These are phyloP conservation scores for Neria commutata DNA, from an alignment of 2,888 invertebrate genomes.

Conservation along the genomic window DNA sequence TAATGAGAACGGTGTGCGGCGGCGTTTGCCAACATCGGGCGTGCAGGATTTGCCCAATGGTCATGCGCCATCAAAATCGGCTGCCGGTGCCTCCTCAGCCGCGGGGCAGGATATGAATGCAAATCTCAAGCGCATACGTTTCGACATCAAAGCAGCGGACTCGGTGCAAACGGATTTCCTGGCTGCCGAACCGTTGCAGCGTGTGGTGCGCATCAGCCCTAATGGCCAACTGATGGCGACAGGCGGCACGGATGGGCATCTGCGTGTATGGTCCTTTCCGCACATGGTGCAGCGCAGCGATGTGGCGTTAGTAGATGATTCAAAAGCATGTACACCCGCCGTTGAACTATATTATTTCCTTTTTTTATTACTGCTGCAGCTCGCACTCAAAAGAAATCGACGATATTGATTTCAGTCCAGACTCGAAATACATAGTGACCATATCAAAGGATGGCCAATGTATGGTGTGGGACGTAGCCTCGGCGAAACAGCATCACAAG, in stretches of 20 bases:
- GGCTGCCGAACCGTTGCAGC: slow-evolving; percentile 79
- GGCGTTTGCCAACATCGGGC: slow-evolving; percentile 32
- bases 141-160: slow-evolving; percentile 77
- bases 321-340: no score
- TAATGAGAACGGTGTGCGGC: slow-evolving; percentile 55
- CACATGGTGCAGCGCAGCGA: slow-evolving; percentile 73
- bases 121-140: slow-evolving; percentile 69
- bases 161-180: slow-evolving; percentile 87
- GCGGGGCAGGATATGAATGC: slow-evolving; percentile 44
- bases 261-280: slow-evolving; percentile 90
- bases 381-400: slow-evolving; percentile 92
- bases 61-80: slow-evolving; percentile 30
- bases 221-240: slow-evolving; percentile 84
- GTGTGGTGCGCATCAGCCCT: slow-evolving; percentile 81
- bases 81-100: slow-evolving; percentile 14
- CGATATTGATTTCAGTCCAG: slow-evolving; percentile 88
- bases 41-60: slow-evolving; percentile 57
- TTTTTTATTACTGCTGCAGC: slow-evolving; percentile 32
- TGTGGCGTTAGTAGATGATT: slow-evolving; percentile 62
- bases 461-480: slow-evolving; percentile 76
- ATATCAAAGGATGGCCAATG: slow-evolving; percentile 88
- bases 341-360: background rate
- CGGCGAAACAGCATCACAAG: slow-evolving; percentile 71
- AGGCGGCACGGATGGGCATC: slow-evolving; percentile 87
- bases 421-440: slow-evolving; percentile 77